Evolutionary conservation across 2,888 invertebrate genomes (phyloP).

Genomic region (Agrotis exclamationis): DNA sequence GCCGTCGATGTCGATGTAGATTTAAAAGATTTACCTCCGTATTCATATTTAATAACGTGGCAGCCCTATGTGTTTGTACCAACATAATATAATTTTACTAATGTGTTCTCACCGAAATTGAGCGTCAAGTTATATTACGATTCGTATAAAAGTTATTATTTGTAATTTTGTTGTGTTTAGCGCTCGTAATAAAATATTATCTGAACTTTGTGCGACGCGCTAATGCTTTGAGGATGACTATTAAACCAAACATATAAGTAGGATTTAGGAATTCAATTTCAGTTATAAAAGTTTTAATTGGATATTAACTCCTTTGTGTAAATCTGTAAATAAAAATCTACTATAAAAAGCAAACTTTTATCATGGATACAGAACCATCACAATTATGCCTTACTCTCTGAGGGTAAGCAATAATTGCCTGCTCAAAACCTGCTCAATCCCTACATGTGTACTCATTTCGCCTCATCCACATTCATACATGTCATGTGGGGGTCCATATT

Average conservation of each 20-base stretch:
- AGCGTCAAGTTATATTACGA: conserved; percentile 31
- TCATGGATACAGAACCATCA: too few species aligned
- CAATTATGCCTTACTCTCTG: too few species aligned
- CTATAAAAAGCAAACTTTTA: too few species aligned
- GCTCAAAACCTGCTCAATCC: too few species aligned
- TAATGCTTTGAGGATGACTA: conserved; percentile 9
- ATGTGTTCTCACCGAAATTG: conserved; percentile 46
- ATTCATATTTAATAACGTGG: not conserved
- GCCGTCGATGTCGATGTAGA: not conserved
- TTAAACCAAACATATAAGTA: not conserved
- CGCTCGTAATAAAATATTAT: conserved; percentile 18
- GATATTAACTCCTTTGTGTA: too few species aligned
- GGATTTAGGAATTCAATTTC: too few species aligned
- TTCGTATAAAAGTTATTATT: conserved; percentile 40
- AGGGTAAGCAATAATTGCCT: too few species aligned
- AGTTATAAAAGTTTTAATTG: too few species aligned
- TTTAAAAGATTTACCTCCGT: not conserved
- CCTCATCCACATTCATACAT: too few species aligned
- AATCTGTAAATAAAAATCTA: too few species aligned
- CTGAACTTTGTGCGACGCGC: not conserved
- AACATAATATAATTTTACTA: conserved; percentile 39
- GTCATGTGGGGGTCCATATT: too few species aligned
- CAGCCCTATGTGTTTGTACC: conserved; percentile 29
- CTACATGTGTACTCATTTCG: too few species aligned
- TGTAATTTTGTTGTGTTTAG: conserved; percentile 32